Percentiles rank a stretch among this genome's conserved stretches.
phyloP scores from a whole-genome alignment of 2,888 invertebrate genomes.

The Acanthosepion lycidas region DNA sequence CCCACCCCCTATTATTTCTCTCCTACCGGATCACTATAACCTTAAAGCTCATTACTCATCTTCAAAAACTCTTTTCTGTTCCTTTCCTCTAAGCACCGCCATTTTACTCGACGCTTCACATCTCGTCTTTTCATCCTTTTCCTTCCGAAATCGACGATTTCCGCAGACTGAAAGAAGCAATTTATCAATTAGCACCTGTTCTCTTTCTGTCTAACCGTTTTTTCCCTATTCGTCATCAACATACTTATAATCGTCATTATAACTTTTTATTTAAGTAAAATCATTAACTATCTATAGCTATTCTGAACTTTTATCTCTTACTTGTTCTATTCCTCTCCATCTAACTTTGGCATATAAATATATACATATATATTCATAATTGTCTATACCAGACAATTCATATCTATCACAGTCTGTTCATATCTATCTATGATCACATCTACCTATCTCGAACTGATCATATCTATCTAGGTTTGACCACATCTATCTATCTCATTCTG shows the following conservation, averaged over 20 bases:
- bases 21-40: not conserved
- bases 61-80: not conserved
- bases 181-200: slow-evolving; percentile 33
- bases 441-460: not conserved
- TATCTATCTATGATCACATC: no score
- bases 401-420: no score
- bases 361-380: no score
- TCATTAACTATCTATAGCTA: no score
- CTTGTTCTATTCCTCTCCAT: no score
- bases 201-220: not conserved
- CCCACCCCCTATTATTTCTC: not conserved
- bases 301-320: no score
- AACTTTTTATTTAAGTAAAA: no score
- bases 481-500: not conserved
- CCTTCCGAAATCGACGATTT: not conserved
- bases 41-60: not conserved
- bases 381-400: no score
- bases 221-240: not conserved
- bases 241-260: not conserved
- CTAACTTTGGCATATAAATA: no score
- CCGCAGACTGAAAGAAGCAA: not conserved
- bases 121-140: not conserved
- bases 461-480: not conserved
- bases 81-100: not conserved
- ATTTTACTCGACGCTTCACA: not conserved